Evolutionary conservation across 2,888 invertebrate genomes (phyloP).

Genomic region (Lasius platythorax): DNA sequence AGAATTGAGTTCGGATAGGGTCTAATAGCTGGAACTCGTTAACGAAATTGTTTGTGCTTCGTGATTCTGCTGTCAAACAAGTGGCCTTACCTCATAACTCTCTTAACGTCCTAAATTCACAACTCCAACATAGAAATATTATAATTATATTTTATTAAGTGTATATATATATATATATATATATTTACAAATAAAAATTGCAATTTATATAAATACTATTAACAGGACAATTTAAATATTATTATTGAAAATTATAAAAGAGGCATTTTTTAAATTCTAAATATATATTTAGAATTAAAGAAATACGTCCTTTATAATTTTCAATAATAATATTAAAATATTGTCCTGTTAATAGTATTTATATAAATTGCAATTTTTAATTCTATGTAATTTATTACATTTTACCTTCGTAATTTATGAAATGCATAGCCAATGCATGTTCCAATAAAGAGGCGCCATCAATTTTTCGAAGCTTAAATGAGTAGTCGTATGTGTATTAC

Average conservation of each 20-base stretch:
- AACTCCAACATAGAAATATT: not conserved
- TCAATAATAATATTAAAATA: constrained; percentile 21
- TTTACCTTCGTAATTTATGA: constrained; percentile 39
- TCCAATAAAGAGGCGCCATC: not conserved
- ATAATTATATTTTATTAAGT: not conserved
- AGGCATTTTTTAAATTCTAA: no score
- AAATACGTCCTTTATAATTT: not conserved
- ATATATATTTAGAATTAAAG: not conserved
- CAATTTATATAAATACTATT: no score
- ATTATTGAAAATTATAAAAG: no score
- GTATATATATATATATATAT: no score
- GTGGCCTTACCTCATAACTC: not conserved
- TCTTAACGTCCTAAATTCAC: not conserved
- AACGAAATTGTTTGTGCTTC: constrained; percentile 75
- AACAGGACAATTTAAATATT: no score
- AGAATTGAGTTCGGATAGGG: constrained; percentile 71
- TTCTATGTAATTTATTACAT: constrained; percentile 25
- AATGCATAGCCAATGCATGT: not conserved
- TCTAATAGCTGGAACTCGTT: constrained; percentile 74
- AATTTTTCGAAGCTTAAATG: constrained; percentile 41
- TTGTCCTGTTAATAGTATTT: constrained; percentile 24
- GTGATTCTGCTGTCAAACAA: constrained; percentile 68
- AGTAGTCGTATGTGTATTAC: constrained; percentile 33
- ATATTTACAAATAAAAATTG: no score
- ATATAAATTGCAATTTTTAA: constrained; percentile 21